A percentile compares a stretch with the other conserved stretches of the same genome.
phyloP scores from a whole-genome alignment of 2,888 invertebrate species.

The Gymnoscelis rufifasciata region DNA sequence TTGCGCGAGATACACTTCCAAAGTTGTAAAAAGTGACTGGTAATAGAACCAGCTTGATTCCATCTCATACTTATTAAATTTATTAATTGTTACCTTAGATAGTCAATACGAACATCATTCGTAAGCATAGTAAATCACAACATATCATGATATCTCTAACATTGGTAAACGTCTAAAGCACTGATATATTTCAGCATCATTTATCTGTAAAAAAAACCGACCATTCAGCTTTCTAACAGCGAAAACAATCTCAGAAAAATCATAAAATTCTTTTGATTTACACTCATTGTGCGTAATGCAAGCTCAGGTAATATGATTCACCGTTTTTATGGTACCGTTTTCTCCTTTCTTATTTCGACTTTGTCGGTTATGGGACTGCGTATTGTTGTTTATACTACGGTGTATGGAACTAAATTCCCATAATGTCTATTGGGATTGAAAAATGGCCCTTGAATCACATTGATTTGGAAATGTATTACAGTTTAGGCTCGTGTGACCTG shows the following conservation, averaged over 20 bases:
- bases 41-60: too few relatives aligned
- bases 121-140: too few relatives aligned
- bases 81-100: too few relatives aligned
- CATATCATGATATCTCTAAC: too few relatives aligned
- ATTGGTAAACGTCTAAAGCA: too few relatives aligned
- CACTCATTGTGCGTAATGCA: conserved; percentile 24
- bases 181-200: too few relatives aligned
- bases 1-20: too few relatives aligned
- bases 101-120: too few relatives aligned
- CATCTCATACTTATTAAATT: too few relatives aligned
- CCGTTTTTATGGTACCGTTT: conserved; percentile 29
- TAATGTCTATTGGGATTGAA: conserved; percentile 25
- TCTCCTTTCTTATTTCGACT: conserved; percentile 27
- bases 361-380: conserved; percentile 26
- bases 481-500: conserved; percentile 7
- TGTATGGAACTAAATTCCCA: conserved; percentile 28
- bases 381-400: conserved; percentile 30
- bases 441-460: conserved; percentile 25
- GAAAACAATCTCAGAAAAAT: background rate
- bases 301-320: conserved; percentile 28
- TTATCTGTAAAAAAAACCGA: too few relatives aligned
- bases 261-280: conserved; percentile 13
- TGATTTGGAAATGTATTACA: conserved; percentile 21
- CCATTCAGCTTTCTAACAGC: too few relatives aligned
- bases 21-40: too few relatives aligned